Evolutionary conservation across 2,113 vertebrate genomes (phyloP).

Genomic region (Melierax canorus): DNA sequence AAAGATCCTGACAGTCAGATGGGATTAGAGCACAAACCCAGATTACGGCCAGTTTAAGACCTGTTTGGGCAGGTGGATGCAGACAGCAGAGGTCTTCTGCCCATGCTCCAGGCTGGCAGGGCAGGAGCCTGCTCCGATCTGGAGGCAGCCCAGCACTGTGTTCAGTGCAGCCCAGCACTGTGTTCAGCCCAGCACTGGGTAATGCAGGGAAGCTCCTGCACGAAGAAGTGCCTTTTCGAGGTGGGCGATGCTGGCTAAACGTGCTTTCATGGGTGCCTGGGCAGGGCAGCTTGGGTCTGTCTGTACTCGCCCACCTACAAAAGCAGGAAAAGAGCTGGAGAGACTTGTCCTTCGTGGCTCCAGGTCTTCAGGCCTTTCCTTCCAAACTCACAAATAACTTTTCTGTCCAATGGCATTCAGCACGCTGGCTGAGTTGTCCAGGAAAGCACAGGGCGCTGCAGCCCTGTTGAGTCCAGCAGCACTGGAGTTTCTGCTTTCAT

Average conservation of each 20-base stretch:
- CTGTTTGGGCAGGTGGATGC: neutral
- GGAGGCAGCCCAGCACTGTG: neutral
- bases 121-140: neutral
- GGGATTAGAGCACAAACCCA: neutral
- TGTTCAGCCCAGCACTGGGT: neutral
- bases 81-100: neutral
- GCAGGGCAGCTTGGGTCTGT: neutral
- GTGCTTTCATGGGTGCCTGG: neutral
- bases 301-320: neutral
- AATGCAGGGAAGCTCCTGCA: neutral
- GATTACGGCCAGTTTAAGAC: neutral
- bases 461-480: neutral
- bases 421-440: neutral
- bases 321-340: neutral
- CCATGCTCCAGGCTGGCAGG: neutral
- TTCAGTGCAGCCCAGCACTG: fast-evolving
- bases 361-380: neutral
- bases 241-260: neutral
- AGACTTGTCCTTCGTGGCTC: neutral
- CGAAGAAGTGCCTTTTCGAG: neutral
- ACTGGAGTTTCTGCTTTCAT: neutral
- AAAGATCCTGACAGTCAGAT: neutral
- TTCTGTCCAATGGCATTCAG: neutral
- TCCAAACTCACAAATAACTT: neutral
- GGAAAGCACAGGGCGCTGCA: neutral